phyloP scores from a whole-genome alignment of 1,140 invertebrate genomes.

The Drosophila simulans region DNA sequence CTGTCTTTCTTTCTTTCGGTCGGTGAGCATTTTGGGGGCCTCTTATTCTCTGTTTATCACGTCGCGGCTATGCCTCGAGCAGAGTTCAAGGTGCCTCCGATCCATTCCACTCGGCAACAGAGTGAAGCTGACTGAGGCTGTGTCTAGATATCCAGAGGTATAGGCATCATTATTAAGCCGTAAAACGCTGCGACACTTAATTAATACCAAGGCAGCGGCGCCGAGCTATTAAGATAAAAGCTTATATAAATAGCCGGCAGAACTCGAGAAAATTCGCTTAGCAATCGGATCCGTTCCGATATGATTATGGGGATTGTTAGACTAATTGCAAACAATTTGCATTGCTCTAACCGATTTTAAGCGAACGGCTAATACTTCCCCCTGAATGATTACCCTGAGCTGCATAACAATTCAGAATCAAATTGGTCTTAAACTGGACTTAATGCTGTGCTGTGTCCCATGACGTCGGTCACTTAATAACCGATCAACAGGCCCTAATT shows the following conservation, averaged over 20 bases:
- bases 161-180: constrained; percentile 16
- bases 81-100: constrained; percentile 63
- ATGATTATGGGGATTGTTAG: constrained; percentile 32
- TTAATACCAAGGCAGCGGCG: constrained; percentile 56
- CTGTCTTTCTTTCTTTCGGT: constrained; percentile 27
- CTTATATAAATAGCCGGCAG: constrained; percentile 25
- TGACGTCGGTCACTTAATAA: constrained; percentile 14
- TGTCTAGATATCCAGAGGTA: constrained; percentile 23
- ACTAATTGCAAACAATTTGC: constrained; percentile 45
- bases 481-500: constrained; percentile 50
- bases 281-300: neutral
- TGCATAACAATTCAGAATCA: constrained; percentile 23
- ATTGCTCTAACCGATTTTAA: constrained; percentile 46
- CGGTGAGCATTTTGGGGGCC: constrained; percentile 16
- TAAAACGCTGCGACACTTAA: constrained; percentile 38
- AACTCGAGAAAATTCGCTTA: constrained; percentile 17
- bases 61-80: constrained; percentile 47
- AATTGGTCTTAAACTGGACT: constrained; percentile 28
- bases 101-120: constrained; percentile 32
- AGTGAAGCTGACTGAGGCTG: constrained; percentile 21
- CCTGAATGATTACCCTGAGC: constrained; percentile 15
- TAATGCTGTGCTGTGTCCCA: constrained; percentile 11
- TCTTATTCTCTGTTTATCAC: constrained; percentile 48
- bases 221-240: constrained; percentile 13
- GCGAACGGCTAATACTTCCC: constrained; percentile 21